These are phyloP conservation scores for Acipenser transmontanus DNA, from an alignment of 2,797 vertebrate species.

Conservation along the genomic window DNA sequence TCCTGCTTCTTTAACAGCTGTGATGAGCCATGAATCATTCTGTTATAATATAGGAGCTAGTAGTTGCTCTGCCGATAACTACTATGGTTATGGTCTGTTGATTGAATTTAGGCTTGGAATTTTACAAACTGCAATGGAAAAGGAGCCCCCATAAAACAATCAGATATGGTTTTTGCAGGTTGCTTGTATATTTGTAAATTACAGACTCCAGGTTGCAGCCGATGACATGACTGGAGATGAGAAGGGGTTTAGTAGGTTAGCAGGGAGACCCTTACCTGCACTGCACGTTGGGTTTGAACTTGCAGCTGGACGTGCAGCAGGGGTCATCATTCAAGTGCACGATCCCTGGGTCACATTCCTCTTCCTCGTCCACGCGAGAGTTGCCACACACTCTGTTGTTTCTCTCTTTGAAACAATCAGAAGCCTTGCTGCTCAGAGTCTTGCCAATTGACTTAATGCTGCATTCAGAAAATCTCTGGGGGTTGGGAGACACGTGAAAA, in stretches of 20 bases:
- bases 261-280: slow-evolving; percentile 72
- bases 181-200: not conserved
- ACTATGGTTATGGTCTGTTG: too few species aligned
- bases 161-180: too few species aligned
- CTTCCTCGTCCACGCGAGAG: slow-evolving; percentile 88
- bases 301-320: slow-evolving; percentile 80
- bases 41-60: too few species aligned
- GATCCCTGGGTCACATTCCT: slow-evolving; percentile 90
- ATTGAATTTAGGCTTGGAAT: too few species aligned
- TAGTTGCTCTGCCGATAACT: too few species aligned
- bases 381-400: slow-evolving; percentile 94
- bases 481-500: not conserved
- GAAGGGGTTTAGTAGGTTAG: too few species aligned
- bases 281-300: slow-evolving; percentile 54
- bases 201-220: not conserved
- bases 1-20: too few species aligned
- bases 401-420: slow-evolving; percentile 81
- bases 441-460: slow-evolving; percentile 86
- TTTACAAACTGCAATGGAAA: not conserved
- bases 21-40: too few species aligned
- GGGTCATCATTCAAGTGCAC: slow-evolving; percentile 73
- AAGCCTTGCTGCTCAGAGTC: slow-evolving; percentile 78
- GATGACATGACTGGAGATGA: too few species aligned
- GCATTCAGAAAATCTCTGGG: slow-evolving; percentile 89
- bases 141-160: not conserved